Base-by-base conservation (phyloP, 2,113 vertebrate genomes). In the Poeciliopsis occidentalis region DNA sequence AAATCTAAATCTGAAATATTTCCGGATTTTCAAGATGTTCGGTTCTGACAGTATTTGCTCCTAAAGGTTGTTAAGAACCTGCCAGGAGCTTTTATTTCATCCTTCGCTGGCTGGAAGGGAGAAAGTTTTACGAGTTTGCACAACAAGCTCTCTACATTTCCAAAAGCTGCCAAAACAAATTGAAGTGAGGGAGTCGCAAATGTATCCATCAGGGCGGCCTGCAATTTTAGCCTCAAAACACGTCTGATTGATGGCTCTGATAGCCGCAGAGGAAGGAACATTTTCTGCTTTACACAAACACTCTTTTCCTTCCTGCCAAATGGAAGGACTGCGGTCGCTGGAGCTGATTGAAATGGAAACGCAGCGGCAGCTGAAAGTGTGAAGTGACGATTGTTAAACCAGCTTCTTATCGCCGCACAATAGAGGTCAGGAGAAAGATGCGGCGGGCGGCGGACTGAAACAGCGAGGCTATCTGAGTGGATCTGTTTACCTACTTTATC, bases 201-300 rank as follows among this genome's bases (percentile, higher is more conserved):
- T 88, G 87, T 81, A 89, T 89, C 91, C 82, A 77, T 88, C 84
- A 89, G 89, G 92, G 81, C 41, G 47, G 82, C 75, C 83, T 80
- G 64, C 72, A 65, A 47, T 81, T 87, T 82, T 82, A 64, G 85
- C 91, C 85, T 64, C 19, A 51, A 89, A 87, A 84, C 74, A 69
- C 22, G n/a, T 79, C 86, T 88, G 79, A 93, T 90, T 90, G 88
- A 92, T 87, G 87, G 83, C 84, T 86, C 74, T 76, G 89, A 92
- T 78, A 84, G 60, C 79, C 61, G 73, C 67, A 61, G 51, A 69
- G 64, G 66, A 57, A 12, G 69, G 47, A 63, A 69, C 67, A 64
- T 30, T 71, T 12, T 54, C 64, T 0, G 47, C 76, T 30, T 47
- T 76, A 57, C 60, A 61, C 44, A 54, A 31, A 17, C 34, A 76